Percentiles rank a stretch among this genome's conserved stretches.
These are phyloP conservation scores for Phyllostomus discolor DNA, from an alignment of 2,113 vertebrate species.

Conservation along the genomic window DNA sequence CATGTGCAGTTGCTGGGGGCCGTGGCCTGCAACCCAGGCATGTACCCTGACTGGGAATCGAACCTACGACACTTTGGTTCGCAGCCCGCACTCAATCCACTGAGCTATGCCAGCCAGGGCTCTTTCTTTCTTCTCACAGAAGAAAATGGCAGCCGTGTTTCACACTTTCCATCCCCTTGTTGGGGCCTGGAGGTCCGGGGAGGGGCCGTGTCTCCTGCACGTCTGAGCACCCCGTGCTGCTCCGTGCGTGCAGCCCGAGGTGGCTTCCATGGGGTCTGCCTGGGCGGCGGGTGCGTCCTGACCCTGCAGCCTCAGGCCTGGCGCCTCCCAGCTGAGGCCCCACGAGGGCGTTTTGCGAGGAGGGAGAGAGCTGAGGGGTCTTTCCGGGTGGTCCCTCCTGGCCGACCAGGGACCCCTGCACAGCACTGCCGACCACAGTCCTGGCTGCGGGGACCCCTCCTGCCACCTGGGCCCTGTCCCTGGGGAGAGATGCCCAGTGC, in stretches of 20 bases:
- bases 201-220: fast-evolving
- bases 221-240: too few species aligned
- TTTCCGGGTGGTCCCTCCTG: not conserved
- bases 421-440: not conserved
- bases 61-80: too few species aligned
- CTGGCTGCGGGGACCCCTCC: fast-evolving
- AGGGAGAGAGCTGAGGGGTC: not conserved
- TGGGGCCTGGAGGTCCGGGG: not conserved
- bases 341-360: fast-evolving
- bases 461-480: not conserved
- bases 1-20: too few species aligned
- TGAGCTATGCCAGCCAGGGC: too few species aligned
- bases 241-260: fast-evolving
- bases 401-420: fast-evolving
- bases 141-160: fast-evolving
- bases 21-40: too few species aligned
- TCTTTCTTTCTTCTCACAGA: not conserved
- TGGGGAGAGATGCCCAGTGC: not conserved
- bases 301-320: not conserved
- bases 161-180: not conserved
- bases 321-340: fast-evolving
- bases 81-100: too few species aligned
- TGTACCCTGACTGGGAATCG: too few species aligned
- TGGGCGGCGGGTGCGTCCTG: fast-evolving
- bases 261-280: not conserved